These are phyloP conservation scores for Carapus acus DNA, from an alignment of 2,797 vertebrate species.

Conservation along the genomic window DNA sequence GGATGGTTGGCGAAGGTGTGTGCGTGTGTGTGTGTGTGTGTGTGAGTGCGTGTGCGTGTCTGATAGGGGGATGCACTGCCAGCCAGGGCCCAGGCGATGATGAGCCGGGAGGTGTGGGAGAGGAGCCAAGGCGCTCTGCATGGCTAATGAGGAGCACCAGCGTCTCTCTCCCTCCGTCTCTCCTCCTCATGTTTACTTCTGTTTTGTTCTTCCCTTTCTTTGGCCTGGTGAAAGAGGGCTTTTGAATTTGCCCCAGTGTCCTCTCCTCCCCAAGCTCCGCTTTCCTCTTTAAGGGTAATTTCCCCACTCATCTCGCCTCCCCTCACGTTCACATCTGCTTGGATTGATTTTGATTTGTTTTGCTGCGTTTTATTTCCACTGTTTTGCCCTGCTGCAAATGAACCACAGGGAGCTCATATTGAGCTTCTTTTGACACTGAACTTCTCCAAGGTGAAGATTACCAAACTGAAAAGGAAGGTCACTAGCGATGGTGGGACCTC, in stretches of 20 bases:
- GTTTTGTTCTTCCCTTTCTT: neutral
- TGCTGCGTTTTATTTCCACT: neutral
- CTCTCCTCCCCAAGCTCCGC: conserved; percentile 2
- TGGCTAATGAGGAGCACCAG: conserved; percentile 80
- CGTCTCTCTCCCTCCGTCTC: conserved; percentile 34
- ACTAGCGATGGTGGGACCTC: neutral
- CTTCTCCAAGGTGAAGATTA: neutral
- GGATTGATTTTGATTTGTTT: neutral
- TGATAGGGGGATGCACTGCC: conserved; percentile 80
- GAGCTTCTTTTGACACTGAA: neutral
- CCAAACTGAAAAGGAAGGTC: neutral
- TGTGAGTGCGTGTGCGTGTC: neutral
- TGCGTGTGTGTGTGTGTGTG: conserved; percentile 24
- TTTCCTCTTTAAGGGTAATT: conserved; percentile 3
- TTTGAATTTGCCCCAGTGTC: conserved; percentile 10
- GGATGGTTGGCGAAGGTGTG: conserved; percentile 57
- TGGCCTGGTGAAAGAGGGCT: neutral
- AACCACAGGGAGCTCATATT: conserved; percentile 22
- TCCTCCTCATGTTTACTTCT: conserved; percentile 37
- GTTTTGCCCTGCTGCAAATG: neutral
- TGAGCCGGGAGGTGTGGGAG: conserved; percentile 93
- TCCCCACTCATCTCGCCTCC: neutral
- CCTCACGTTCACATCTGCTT: conserved; percentile 8
- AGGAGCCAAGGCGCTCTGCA: conserved; percentile 89
- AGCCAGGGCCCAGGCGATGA: conserved; percentile 91